Evolutionary conservation across 2,888 invertebrate species (phyloP).

Genomic region (Podabrus alpinus): DNA sequence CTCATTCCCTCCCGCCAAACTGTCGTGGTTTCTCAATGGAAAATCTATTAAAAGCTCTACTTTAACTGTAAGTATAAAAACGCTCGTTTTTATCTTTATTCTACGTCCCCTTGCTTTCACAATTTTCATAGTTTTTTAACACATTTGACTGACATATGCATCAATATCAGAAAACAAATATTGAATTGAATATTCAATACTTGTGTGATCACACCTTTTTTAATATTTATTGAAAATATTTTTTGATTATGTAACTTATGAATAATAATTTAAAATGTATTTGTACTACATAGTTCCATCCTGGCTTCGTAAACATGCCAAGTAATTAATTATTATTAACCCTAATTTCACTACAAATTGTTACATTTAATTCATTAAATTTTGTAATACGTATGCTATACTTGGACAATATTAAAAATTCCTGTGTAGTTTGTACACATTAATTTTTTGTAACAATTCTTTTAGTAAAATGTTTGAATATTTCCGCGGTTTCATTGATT

Average conservation of each 20-base stretch:
- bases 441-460: too few relatives aligned
- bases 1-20: constrained; percentile 80
- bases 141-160: background rate
- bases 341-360: background rate
- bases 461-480: background rate
- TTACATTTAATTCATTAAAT: background rate
- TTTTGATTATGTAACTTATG: background rate
- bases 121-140: background rate
- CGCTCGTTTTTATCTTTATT: background rate
- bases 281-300: too few relatives aligned
- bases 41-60: constrained; percentile 67
- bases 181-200: background rate
- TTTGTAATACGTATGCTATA: background rate
- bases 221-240: background rate
- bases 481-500: background rate
- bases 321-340: background rate
- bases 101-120: background rate
- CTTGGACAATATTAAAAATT: background rate
- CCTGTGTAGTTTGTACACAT: too few relatives aligned
- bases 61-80: constrained; percentile 59
- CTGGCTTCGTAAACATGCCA: background rate
- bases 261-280: background rate
- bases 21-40: constrained; percentile 79
- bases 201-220: background rate
- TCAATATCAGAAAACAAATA: background rate